Evolutionary conservation across 1,140 invertebrate species (phyloP).

Genomic region (Pogonomyrmex barbatus): DNA sequence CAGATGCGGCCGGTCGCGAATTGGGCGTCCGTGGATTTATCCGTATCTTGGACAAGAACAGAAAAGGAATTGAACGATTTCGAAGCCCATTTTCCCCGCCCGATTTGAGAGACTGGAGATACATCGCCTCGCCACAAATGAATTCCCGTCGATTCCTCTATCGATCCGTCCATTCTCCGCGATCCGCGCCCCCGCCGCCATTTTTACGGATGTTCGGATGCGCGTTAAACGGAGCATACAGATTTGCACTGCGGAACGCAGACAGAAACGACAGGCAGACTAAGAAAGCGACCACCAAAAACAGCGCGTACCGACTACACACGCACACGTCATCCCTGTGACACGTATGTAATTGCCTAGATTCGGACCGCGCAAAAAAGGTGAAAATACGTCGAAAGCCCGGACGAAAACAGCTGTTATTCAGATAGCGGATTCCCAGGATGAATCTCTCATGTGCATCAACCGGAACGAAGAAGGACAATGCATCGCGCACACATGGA

Average conservation of each 20-base stretch:
- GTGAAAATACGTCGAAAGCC: slow-evolving; percentile 54
- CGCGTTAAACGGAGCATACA: slow-evolving; percentile 6
- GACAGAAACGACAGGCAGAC: neutral
- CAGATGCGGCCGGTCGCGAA: neutral
- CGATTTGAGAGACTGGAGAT: slow-evolving; percentile 17
- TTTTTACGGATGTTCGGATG: slow-evolving; percentile 8
- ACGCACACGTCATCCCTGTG: slow-evolving; percentile 15
- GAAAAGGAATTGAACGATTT: neutral
- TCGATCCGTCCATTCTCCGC: neutral
- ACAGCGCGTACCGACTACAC: neutral
- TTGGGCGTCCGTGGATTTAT: slow-evolving; percentile 17
- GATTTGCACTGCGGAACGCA: slow-evolving; percentile 18
- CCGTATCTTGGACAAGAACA: neutral
- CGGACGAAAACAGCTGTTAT: slow-evolving; percentile 74
- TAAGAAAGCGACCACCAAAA: slow-evolving; percentile 45
- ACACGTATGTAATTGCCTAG: slow-evolving; percentile 70
- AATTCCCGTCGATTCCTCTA: slow-evolving; percentile 35
- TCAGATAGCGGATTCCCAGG: slow-evolving; percentile 70
- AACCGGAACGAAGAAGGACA: slow-evolving; percentile 62
- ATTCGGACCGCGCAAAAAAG: slow-evolving; percentile 49
- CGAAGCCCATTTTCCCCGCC: neutral
- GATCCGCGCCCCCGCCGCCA: neutral
- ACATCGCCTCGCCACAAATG: neutral
- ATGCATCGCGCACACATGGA: slow-evolving; percentile 46
- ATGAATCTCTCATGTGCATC: slow-evolving; percentile 51